phyloP scores from a whole-genome alignment of 2,113 vertebrate genomes.

The Conger conger region DNA sequence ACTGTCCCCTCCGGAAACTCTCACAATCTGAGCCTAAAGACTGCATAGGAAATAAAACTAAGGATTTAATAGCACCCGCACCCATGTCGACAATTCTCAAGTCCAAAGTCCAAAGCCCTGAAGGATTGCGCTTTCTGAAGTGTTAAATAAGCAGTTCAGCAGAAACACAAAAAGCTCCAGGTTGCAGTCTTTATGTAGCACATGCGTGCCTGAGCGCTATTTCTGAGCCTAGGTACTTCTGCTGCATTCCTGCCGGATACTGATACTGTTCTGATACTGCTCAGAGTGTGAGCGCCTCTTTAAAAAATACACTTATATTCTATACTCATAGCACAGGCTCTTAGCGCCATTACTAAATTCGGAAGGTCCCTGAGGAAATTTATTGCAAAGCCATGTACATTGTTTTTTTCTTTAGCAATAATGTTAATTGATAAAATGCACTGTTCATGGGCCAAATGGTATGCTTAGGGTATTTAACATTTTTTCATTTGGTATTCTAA shows the following conservation, averaged over 20 bases:
- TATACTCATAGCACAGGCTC: too few relatives aligned
- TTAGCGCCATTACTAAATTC: too few relatives aligned
- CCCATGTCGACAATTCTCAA: not conserved
- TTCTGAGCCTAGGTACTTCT: not conserved
- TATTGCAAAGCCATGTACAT: too few relatives aligned
- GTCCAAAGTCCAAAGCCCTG: not conserved
- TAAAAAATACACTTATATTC: too few relatives aligned
- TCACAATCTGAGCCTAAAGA: not conserved
- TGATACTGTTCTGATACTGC: too few relatives aligned
- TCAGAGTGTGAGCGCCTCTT: too few relatives aligned
- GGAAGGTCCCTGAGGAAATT: too few relatives aligned
- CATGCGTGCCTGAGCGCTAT: not conserved
- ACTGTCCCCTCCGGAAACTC: not conserved
- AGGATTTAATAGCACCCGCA: not conserved
- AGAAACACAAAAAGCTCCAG: not conserved
- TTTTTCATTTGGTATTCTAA: too few relatives aligned
- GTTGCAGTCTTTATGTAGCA: not conserved
- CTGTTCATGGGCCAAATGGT: too few relatives aligned
- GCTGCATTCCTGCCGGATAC: not conserved
- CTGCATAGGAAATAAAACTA: not conserved
- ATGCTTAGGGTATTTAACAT: too few relatives aligned
- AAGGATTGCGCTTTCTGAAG: not conserved
- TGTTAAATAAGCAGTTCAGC: not conserved
- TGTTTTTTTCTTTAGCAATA: too few relatives aligned
- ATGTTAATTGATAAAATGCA: too few relatives aligned